These are phyloP conservation scores for Dissostichus mawsoni DNA, from an alignment of 2,113 vertebrate genomes.

Conservation along the genomic window DNA sequence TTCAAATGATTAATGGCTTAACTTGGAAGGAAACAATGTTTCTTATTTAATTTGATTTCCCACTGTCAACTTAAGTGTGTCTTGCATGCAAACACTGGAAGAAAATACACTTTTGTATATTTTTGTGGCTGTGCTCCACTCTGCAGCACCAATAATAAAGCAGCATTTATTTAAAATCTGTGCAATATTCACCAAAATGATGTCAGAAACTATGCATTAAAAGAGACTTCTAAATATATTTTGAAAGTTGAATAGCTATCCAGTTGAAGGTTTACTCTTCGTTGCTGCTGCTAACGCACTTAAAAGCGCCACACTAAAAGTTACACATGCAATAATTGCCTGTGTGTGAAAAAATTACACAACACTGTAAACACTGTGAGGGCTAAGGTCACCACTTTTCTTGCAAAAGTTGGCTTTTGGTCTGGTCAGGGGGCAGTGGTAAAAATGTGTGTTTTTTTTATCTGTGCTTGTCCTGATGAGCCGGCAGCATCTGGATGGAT, in stretches of 20 bases:
- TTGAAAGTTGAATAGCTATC: neutral
- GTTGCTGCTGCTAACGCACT: neutral
- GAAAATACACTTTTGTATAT: neutral
- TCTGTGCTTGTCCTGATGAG: conserved; percentile 58
- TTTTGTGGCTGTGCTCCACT: neutral
- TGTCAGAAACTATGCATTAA: neutral
- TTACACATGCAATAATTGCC: neutral
- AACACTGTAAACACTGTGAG: conserved; percentile 29
- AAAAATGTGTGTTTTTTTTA: conserved; percentile 47
- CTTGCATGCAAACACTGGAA: conserved; percentile 18
- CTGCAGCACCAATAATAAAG: neutral
- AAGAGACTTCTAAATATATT: neutral
- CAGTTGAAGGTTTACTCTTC: neutral
- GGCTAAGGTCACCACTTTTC: conserved; percentile 51
- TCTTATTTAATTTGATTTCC: neutral
- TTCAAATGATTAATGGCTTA: neutral
- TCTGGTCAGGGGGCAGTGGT: conserved; percentile 42
- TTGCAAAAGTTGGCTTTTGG: conserved; percentile 7
- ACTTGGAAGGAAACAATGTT: neutral
- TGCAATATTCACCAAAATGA: neutral
- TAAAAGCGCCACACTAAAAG: neutral
- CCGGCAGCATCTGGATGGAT: conserved; percentile 68
- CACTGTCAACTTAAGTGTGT: neutral
- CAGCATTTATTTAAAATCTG: neutral
- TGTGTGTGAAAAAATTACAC: conserved; percentile 16